Base-by-base conservation (phyloP, 2,113 vertebrate species). In the Perccottus glenii region DNA sequence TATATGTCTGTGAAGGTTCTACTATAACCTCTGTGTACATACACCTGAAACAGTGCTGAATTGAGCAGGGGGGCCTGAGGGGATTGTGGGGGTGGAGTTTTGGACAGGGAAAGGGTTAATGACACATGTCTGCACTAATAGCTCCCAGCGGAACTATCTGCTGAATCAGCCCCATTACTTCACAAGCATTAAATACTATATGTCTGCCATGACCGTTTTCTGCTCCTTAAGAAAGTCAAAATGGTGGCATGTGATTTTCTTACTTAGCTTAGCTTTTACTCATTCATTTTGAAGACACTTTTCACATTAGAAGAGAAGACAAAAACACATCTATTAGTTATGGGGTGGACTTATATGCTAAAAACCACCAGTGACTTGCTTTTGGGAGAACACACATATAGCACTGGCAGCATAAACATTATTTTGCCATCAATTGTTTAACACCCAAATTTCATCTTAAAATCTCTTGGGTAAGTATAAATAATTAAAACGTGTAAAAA, bases 161-260 rank as follows among this genome's bases (percentile, higher is more conserved):
- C 95, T 94, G 93, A 92, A 86, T 93, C 93, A 95, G 94, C 90
- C 87, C 90, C 92, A 92, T 94, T 92, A 94, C 92, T 94, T 94
- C 92, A 94, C 92, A 86, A 89, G 87, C 89, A 90, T 94, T 94
- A 92, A 93, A 94, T 94, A 55, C 52, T 55, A 38, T 14, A 94
- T 89, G 93, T 93, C 92, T 93, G 80, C 81, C 80, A 86, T 93
- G 92, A 93, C 89, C 88, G 89, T 88, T 90, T 59, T 66, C 66
- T 85, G 75, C 76, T 15, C 92, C 92, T 80, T 70, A 87, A 90
- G 81, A 89, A 92, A 90, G 93, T 92, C 93, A 87, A 80, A 88
- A 72, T 75, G 84, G 77, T 83, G 88, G 83, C 82, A 53, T 76
- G 77, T 64, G 19, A 27, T 27, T 27, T 27, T 27, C 19, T 27